phyloP scores from a whole-genome alignment of 2,888 invertebrate genomes.

The Caenorhabditis sp. region DNA sequence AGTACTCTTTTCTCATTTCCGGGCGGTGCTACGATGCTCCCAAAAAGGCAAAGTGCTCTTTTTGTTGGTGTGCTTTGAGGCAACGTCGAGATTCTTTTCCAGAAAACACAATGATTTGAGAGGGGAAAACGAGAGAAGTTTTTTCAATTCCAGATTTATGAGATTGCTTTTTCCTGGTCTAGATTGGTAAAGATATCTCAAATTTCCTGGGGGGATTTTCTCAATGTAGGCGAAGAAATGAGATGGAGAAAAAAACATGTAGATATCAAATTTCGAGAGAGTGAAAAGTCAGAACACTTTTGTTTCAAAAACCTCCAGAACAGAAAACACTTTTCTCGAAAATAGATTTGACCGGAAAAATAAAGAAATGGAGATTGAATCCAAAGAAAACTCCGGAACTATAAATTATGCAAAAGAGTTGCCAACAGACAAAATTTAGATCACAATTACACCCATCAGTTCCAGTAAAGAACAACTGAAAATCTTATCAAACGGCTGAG shows the following conservation, averaged over 20 bases:
- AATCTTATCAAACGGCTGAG: too few relatives aligned
- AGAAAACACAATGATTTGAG: constrained; percentile 1
- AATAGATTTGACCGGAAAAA: too few relatives aligned
- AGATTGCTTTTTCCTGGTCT: constrained; percentile 29
- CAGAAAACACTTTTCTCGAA: not conserved
- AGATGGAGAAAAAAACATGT: constrained; percentile 16
- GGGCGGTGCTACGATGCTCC: constrained; percentile 5
- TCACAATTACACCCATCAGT: too few relatives aligned
- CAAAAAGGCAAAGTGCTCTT: constrained; percentile 43
- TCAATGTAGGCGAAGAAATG: not conserved
- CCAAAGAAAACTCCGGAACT: too few relatives aligned
- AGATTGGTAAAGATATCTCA: not conserved
- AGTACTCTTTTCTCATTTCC: constrained; percentile 49
- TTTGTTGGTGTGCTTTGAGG: constrained; percentile 44
- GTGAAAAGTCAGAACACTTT: constrained; percentile 25
- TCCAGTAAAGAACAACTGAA: too few relatives aligned
- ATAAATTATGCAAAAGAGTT: too few relatives aligned
- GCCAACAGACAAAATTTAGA: too few relatives aligned
- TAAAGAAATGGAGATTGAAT: too few relatives aligned
- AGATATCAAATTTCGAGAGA: constrained; percentile 29
- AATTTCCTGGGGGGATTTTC: not conserved
- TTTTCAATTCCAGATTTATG: constrained; percentile 41
- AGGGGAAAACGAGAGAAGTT: not conserved
- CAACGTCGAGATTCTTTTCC: constrained; percentile 9
- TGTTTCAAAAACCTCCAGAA: constrained; percentile 6